Evolutionary conservation across 2,797 vertebrate genomes (phyloP).

Genomic region (Alca torda): DNA sequence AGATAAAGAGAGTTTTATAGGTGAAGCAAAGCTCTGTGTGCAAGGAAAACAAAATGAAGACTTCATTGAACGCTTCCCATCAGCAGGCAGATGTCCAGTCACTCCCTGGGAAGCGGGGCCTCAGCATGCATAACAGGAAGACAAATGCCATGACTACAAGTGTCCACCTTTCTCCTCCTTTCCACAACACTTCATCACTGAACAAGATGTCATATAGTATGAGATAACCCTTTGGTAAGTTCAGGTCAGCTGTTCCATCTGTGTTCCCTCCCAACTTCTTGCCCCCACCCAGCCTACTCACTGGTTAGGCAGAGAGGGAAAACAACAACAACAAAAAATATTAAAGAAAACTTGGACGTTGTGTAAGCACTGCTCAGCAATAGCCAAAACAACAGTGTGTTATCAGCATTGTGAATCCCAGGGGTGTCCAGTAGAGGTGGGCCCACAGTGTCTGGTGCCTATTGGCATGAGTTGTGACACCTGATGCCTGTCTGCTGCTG

Average conservation of each 20-base stretch:
- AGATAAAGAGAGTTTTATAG: neutral
- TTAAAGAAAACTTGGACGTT: neutral
- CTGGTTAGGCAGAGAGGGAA: neutral
- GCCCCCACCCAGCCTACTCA: neutral
- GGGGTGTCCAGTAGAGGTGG: too few relatives aligned
- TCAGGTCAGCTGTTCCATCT: neutral
- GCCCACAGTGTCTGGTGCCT: too few relatives aligned
- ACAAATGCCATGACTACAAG: neutral
- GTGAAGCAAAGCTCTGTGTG: neutral
- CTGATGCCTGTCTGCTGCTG: rapidly evolving
- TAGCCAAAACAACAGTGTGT: neutral
- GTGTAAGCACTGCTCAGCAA: neutral
- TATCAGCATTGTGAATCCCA: neutral
- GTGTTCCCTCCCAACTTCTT: neutral
- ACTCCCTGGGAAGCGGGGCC: neutral
- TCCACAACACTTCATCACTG: neutral
- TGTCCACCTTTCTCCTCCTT: neutral
- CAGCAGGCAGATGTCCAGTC: neutral
- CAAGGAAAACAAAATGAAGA: neutral
- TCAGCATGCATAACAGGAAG: neutral
- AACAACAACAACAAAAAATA: neutral
- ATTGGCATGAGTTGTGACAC: neutral
- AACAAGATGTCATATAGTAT: neutral
- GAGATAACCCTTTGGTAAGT: neutral
- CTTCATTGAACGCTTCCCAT: neutral